Evolutionary conservation across 2,113 vertebrate genomes (phyloP), one percentile per base, ranked within the genome.

Genomic region (Malurus melanocephalus): DNA sequence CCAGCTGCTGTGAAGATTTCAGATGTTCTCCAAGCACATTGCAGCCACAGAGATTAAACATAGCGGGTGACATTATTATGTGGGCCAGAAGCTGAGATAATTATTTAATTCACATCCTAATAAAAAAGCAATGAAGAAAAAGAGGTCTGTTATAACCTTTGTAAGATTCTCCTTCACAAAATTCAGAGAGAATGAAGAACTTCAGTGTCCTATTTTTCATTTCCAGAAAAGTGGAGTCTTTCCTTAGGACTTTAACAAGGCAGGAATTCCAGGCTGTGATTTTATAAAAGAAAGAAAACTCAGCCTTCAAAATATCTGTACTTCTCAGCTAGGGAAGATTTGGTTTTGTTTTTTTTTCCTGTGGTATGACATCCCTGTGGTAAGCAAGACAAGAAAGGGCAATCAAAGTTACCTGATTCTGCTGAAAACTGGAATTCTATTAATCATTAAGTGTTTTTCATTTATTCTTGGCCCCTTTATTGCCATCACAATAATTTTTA

Each of bases 81-180:
- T 33, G 16, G 72, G 22, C 60, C 49, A 89, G 91, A 95, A 94
- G 48, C 64, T 85, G 81, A 87, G 71, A 79, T 75, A 92, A 93
- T 79, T 62, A 75, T 89, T 92, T 88, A 94, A 85, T 76, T 84
- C 33, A 62, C 33, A 73, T 38, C 21, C 24, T 48, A 69, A 59
- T 35, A 77, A 82, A 93, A 93, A 90, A 89, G 15, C 12, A 69
- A 46, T 27, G 8, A 83, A 77, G 32, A 71, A 86, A 88, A 84
- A 76, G 27, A 74, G 12, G 2, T 51, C 15, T 59, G n/a, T 20
- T 82, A 87, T 45, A 20, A 69, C 62, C 26, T 89, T 82, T 80
- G 17, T 52, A 71, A 85, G 40, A 83, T 13, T 64, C 9, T 84
- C 69, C 66, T 80, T 87, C 49, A 67, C 13, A 59, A 62, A 91